Evolutionary conservation across 2,797 vertebrate species (phyloP).

Genomic region (Rhynchotus rufescens): DNA sequence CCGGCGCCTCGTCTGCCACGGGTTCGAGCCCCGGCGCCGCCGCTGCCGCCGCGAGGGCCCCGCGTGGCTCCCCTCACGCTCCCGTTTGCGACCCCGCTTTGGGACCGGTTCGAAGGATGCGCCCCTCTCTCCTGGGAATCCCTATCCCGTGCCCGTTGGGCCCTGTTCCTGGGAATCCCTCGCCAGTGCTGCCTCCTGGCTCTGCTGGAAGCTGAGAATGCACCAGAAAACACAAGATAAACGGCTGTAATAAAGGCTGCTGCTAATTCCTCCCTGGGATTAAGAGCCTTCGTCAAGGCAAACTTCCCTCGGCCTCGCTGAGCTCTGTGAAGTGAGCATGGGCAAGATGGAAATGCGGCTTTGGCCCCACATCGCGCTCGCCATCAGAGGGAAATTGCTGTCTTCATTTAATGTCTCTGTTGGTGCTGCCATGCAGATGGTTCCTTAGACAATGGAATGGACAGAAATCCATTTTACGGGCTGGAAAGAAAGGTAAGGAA

Average conservation of each 20-base stretch:
- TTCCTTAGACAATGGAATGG: conserved; percentile 24
- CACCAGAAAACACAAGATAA: conserved; percentile 16
- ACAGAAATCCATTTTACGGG: conserved; percentile 57
- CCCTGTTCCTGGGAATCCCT: conserved; percentile 37
- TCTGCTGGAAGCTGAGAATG: conserved; percentile 23
- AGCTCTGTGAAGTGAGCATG: neutral
- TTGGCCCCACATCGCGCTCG: neutral
- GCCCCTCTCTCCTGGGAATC: neutral
- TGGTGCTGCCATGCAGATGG: neutral
- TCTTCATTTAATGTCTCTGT: conserved; percentile 42
- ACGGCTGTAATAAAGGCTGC: conserved; percentile 27
- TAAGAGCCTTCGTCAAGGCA: conserved; percentile 42
- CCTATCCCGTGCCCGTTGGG: neutral
- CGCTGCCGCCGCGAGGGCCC: too few species aligned
- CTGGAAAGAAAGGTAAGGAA: conserved; percentile 23
- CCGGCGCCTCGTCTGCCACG: too few species aligned
- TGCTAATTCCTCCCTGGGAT: conserved; percentile 56
- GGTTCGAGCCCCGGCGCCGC: too few species aligned
- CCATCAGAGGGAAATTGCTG: conserved; percentile 48
- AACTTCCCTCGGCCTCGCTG: neutral
- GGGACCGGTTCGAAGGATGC: too few species aligned
- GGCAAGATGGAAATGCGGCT: conserved; percentile 14
- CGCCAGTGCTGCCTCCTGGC: neutral
- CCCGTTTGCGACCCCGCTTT: too few species aligned
- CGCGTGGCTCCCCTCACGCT: too few species aligned